A percentile compares a stretch with the other conserved stretches of the same genome.
These are phyloP conservation scores for Atrichornis clamosus DNA, from an alignment of 2,113 vertebrate species.

Conservation along the genomic window DNA sequence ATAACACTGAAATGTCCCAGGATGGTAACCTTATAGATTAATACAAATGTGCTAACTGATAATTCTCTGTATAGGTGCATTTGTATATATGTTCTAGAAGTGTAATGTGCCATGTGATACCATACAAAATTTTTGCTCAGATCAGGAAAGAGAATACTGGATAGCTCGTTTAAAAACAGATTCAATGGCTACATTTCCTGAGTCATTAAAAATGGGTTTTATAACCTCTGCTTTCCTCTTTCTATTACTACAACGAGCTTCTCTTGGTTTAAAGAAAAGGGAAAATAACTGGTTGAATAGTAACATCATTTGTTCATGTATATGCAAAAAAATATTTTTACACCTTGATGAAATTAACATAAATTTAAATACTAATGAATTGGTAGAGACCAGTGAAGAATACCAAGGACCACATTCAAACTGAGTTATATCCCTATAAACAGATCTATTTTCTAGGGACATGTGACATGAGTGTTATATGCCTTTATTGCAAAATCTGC, in stretches of 20 bases:
- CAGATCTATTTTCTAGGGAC: constrained; percentile 28
- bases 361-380: constrained; percentile 79
- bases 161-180: neutral
- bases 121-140: neutral
- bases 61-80: neutral
- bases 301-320: constrained; percentile 74
- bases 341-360: constrained; percentile 80
- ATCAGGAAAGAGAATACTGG: neutral
- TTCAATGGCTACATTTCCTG: neutral
- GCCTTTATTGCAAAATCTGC: constrained; percentile 22
- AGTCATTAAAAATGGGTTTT: neutral
- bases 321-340: constrained; percentile 79
- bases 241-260: constrained; percentile 51
- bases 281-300: constrained; percentile 54
- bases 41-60: neutral
- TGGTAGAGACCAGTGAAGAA: constrained; percentile 50
- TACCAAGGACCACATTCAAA: constrained; percentile 45
- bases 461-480: constrained; percentile 23
- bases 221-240: neutral
- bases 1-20: neutral
- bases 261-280: constrained; percentile 16
- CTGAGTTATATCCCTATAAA: constrained; percentile 21
- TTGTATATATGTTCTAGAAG: neutral
- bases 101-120: neutral
- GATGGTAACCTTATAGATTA: neutral